Conservation (phyloP, 2,797 vertebrate genomes). For the Gymnothorax reevesii region DNA sequence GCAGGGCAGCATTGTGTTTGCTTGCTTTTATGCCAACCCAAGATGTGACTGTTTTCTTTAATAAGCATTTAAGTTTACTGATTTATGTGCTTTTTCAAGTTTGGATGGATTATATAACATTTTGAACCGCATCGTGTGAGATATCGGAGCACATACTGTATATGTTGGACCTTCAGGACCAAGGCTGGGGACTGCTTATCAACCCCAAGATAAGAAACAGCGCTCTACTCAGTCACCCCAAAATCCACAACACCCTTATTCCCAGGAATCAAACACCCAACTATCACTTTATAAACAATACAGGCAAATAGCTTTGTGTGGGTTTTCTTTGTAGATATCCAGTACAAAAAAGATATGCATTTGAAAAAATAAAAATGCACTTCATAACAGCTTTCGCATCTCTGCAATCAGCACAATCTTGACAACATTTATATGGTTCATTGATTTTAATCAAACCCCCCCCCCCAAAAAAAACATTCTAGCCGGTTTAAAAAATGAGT, state of each 20-base stretch:
- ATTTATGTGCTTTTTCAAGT: no score
- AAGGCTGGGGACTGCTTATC: no score
- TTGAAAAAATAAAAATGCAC: constrained; percentile 8
- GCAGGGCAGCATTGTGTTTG: no score
- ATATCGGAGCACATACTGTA: not conserved
- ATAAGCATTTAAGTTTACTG: no score
- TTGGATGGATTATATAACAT: not conserved
- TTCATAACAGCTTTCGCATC: not conserved
- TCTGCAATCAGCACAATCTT: not conserved
- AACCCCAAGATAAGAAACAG: not conserved
- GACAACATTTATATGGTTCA: not conserved
- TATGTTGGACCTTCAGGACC: no score
- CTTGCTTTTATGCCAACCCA: no score
- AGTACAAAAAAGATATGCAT: not conserved
- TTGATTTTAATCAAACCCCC: not conserved
- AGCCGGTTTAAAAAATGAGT: not conserved
- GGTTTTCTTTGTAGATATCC: not conserved
- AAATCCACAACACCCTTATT: not conserved
- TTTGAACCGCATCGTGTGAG: not conserved
- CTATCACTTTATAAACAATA: constrained; percentile 15
- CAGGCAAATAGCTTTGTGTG: not conserved
- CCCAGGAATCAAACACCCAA: not conserved
- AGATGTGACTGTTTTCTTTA: no score
- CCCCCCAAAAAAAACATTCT: constrained; percentile 30
- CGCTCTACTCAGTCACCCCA: not conserved